phyloP scores from a whole-genome alignment of 2,888 invertebrate genomes.

The Malthinus seriepunctatus region DNA sequence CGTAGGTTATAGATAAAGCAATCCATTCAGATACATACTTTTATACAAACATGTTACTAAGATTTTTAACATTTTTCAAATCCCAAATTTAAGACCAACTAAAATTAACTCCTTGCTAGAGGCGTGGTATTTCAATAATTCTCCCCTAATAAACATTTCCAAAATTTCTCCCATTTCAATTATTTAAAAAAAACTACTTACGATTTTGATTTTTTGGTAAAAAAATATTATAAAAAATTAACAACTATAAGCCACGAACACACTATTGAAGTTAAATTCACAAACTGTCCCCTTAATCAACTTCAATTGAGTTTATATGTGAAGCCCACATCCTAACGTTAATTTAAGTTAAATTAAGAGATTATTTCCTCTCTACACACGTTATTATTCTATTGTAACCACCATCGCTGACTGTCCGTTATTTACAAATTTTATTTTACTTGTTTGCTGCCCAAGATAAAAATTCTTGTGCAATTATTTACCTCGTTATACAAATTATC shows the following conservation, averaged over 20 bases:
- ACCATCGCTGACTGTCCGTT: slow-evolving; percentile 28
- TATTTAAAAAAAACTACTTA: too few relatives aligned
- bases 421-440: slow-evolving; percentile 33
- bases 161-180: too few relatives aligned
- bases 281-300: slow-evolving; percentile 50
- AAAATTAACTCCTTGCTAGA: too few relatives aligned
- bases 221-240: slow-evolving; percentile 7
- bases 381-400: slow-evolving; percentile 55
- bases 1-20: slow-evolving; percentile 41
- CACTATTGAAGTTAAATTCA: slow-evolving; percentile 40
- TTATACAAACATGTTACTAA: too few relatives aligned
- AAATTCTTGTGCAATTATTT: slow-evolving; percentile 11
- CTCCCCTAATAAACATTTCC: too few relatives aligned
- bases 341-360: slow-evolving; percentile 58
- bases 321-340: slow-evolving; percentile 55
- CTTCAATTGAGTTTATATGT: slow-evolving; percentile 55
- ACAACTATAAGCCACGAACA: slow-evolving; percentile 33
- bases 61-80: too few relatives aligned
- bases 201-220: background rate
- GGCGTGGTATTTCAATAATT: too few relatives aligned
- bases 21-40: slow-evolving; percentile 4
- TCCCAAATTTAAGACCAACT: too few relatives aligned
- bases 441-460: slow-evolving; percentile 21
- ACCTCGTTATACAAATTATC: background rate
- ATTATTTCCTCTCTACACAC: slow-evolving; percentile 56